Conservation (phyloP, 2,113 vertebrate genomes). For the Xiphophorus maculatus region DNA sequence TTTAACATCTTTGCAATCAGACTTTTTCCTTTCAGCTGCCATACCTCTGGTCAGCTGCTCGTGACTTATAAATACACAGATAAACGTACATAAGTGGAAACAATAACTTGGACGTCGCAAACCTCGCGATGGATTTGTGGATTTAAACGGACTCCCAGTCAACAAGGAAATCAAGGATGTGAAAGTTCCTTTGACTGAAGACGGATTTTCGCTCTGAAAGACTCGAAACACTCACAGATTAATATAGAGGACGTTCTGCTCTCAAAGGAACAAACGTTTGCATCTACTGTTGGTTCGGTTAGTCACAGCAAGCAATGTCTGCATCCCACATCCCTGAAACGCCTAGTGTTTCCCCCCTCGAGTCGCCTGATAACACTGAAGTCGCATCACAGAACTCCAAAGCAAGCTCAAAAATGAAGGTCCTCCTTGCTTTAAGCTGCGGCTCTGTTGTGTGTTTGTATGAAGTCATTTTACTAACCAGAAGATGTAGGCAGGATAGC, state of each 20-base stretch:
- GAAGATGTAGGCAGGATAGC: too few relatives aligned
- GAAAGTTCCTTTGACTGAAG: constrained; percentile 57
- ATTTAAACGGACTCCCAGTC: constrained; percentile 24
- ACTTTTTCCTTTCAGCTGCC: not conserved
- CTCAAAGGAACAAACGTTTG: constrained; percentile 3
- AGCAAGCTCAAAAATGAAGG: not conserved
- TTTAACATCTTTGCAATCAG: constrained; percentile 30
- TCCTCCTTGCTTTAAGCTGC: constrained; percentile 2
- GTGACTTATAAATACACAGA: constrained; percentile 1
- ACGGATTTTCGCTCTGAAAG: constrained; percentile 19
- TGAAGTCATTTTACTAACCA: not conserved
- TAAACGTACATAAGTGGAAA: not conserved
- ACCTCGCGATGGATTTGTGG: constrained; percentile 14
- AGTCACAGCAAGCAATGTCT: constrained; percentile 1
- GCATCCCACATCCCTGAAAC: not conserved
- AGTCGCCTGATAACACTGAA: not conserved
- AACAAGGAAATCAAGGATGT: constrained; percentile 62
- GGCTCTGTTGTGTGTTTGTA: not conserved
- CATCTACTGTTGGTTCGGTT: not conserved
- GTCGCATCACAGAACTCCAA: constrained; percentile 1
- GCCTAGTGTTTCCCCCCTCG: constrained; percentile 3
- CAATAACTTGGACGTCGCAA: constrained; percentile 2
- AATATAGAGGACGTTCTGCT: not conserved
- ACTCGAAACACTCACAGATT: constrained; percentile 5
- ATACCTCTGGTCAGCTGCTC: not conserved